Evolutionary conservation across 53 echinoderm and acorn worm species (phyloP).

Genomic region (Stichopus horrens): DNA sequence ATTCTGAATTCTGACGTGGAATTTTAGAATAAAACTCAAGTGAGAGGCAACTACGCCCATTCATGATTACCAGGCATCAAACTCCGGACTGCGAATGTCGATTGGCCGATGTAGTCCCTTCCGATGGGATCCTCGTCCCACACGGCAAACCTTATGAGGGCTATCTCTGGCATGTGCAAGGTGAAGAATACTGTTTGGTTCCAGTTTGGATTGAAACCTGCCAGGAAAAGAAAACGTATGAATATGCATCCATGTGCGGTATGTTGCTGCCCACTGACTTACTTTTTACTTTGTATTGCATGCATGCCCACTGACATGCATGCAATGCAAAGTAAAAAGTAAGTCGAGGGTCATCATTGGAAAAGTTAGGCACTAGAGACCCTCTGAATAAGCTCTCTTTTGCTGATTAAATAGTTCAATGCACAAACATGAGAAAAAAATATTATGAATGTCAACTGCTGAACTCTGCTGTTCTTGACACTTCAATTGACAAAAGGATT

Average conservation of each 20-base stretch:
- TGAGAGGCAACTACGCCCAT: too few relatives aligned
- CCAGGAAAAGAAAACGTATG: not conserved
- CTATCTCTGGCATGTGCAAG: conserved; percentile 71
- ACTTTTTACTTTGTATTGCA: not conserved
- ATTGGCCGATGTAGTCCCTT: conserved; percentile 95
- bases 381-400: not conserved
- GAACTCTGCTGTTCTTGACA: too few relatives aligned
- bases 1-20: too few relatives aligned
- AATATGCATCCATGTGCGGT: not conserved
- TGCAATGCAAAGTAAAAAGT: not conserved
- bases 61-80: conserved; percentile 66
- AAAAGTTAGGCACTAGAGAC: not conserved
- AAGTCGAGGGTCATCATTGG: not conserved
- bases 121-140: conserved; percentile 99
- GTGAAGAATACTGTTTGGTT: conserved; percentile 86
- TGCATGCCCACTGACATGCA: not conserved
- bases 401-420: too few relatives aligned
- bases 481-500: too few relatives aligned
- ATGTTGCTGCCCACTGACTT: too few relatives aligned
- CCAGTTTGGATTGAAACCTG: conserved; percentile 95
- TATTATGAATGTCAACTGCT: too few relatives aligned
- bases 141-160: conserved; percentile 82
- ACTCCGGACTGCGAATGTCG: conserved; percentile 75
- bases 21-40: too few relatives aligned
- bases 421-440: too few relatives aligned